A percentile compares a stretch with the other conserved stretches of the same genome.
Evolutionary conservation across 1,140 invertebrate genomes (phyloP).

Genomic region (Drosophila suzukii): DNA sequence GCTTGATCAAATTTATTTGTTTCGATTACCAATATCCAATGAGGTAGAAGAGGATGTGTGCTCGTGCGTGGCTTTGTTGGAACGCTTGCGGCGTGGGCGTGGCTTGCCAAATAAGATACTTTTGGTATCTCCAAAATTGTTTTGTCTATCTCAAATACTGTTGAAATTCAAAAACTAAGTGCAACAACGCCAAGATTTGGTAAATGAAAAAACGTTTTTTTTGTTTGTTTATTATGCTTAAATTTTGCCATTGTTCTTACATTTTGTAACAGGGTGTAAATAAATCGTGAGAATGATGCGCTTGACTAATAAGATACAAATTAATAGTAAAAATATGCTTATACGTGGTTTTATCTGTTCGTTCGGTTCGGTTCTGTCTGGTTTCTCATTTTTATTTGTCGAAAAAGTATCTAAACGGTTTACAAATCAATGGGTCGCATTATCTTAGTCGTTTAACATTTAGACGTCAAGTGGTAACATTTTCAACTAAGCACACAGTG

Average conservation of each 20-base stretch:
- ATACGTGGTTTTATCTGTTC: constrained; percentile 44
- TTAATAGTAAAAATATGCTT: constrained; percentile 66
- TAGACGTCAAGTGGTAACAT: constrained; percentile 59
- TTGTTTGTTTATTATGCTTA: constrained; percentile 53
- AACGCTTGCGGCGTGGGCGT: constrained; percentile 69
- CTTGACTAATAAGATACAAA: constrained; percentile 71
- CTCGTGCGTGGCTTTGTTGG: constrained; percentile 62
- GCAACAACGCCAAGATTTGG: constrained; percentile 54
- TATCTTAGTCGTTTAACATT: constrained; percentile 57
- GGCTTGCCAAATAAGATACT: constrained; percentile 42
- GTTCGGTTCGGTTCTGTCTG: constrained; percentile 14
- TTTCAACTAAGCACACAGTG: constrained; percentile 75
- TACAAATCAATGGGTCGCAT: constrained; percentile 26
- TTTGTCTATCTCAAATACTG: constrained; percentile 42
- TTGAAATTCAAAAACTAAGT: constrained; percentile 57
- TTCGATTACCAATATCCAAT: constrained; percentile 79
- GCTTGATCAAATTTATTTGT: constrained; percentile 61
- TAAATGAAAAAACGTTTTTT: constrained; percentile 77
- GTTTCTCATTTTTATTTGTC: constrained; percentile 24
- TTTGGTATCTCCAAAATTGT: constrained; percentile 53
- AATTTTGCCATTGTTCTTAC: constrained; percentile 75
- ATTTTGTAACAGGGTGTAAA: constrained; percentile 80
- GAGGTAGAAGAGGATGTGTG: constrained; percentile 66
- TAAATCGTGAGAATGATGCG: constrained; percentile 80
- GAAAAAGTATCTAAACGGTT: constrained; percentile 70